Evolutionary conservation across 2,888 invertebrate species (phyloP), one percentile per base, ranked within the genome.

Genomic region (Tinea trinotella): DNA sequence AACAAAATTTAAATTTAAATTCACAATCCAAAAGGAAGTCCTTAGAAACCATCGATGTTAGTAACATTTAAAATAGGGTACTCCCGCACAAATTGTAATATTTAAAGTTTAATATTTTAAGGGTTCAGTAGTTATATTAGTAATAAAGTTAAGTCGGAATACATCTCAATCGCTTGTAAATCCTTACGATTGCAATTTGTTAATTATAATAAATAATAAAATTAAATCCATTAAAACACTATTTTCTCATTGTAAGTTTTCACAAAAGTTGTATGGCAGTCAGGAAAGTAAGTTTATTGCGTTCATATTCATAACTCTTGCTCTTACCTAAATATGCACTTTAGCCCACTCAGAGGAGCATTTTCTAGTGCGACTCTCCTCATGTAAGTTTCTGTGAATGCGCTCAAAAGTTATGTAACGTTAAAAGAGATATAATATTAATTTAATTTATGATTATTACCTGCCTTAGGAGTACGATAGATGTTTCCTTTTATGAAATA

Each of bases 241-340:
- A 46, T 18, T 46, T 46, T 46, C 46, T 17, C 46, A 46, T 46
- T 46, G 46, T 46, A 46, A 46, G 19, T 46, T n/a, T n/a, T 46
- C 46, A 10, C 46, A 5, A 46, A 46, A 19, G 18, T 46, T 46
- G 10, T 40, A 40, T 7, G 40, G n/a, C 46, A 46, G 19, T 40
- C 40, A 17, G 12, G 15, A 40, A 36, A 40, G 40, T 46, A 46
- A 19, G 2, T 40, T 40, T 40, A 40, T 13, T 40, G 4, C 40
- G n/a, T 17, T 17, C 46, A 46, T 46, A 46, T 46, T 46, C 46
- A 46, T 46, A 46, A 46, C 46, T 46, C 40, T n/a, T 2, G 46
- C 19, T 46, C 40, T 46, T 46, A 46, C 46, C 46, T 46, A 46
- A 46, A 46, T 46, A 46, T 46, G 46, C 46, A 46, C 46, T 46